Evolutionary conservation across 2,888 invertebrate genomes (phyloP).

Genomic region (Platycheirus rosarum): DNA sequence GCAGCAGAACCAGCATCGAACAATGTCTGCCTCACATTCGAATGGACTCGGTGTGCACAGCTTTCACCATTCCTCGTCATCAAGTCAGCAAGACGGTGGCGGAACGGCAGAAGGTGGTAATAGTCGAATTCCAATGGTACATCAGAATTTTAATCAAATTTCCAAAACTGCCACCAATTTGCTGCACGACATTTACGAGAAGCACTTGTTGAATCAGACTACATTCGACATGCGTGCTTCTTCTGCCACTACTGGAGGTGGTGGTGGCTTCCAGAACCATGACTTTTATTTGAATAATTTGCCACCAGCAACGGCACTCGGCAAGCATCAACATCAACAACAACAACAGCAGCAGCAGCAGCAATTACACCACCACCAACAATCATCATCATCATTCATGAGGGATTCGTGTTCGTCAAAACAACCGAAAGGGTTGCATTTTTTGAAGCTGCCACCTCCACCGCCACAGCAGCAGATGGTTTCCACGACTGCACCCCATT

Average conservation of each 20-base stretch:
- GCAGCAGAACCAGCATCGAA: conserved; percentile 49
- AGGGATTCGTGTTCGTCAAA: conserved; percentile 54
- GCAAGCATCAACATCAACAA: conserved; percentile 7
- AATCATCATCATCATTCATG: conserved; percentile 45
- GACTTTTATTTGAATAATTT: conserved; percentile 69
- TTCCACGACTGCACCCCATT: conserved; percentile 63
- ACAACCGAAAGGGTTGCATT: conserved; percentile 71
- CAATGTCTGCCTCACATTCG: conserved; percentile 51
- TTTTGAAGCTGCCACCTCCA: conserved; percentile 75
- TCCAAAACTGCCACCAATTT: conserved; percentile 79
- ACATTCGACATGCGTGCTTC: conserved; percentile 76
- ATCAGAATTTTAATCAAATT: conserved; percentile 79
- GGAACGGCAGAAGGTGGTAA: conserved; percentile 55
- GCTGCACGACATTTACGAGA: conserved; percentile 80
- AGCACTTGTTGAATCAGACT: conserved; percentile 80
- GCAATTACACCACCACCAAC: conserved; percentile 41
- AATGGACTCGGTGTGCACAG: conserved; percentile 49
- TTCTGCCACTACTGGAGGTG: background rate
- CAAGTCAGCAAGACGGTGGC: conserved; percentile 36
- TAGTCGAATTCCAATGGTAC: conserved; percentile 70
- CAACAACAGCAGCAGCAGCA: conserved; percentile 68
- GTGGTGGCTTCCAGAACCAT: conserved; percentile 7
- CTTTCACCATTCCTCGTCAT: conserved; percentile 32
- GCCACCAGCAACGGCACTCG: conserved; percentile 56
- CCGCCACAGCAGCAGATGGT: conserved; percentile 67